Evolutionary conservation across 2,888 invertebrate species (phyloP).

Genomic region (Pyrochroa serraticornis): DNA sequence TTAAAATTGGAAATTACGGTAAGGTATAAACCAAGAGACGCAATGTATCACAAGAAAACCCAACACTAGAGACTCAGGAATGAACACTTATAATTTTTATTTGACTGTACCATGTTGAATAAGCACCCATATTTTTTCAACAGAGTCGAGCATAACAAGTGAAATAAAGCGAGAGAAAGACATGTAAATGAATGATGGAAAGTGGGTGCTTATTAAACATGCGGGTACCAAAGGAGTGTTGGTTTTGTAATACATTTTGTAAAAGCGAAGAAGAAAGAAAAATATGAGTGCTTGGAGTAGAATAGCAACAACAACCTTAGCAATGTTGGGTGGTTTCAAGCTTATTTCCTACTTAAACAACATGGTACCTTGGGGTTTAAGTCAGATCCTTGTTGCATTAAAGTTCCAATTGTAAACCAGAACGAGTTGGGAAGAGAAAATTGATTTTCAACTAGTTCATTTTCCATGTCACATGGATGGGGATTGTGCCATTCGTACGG

Average conservation of each 20-base stretch:
- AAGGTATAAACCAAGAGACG: too few relatives aligned
- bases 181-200: conserved; percentile 19
- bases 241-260: conserved; percentile 33
- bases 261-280: conserved; percentile 23
- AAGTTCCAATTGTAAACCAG: conserved; percentile 88
- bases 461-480: conserved; percentile 68
- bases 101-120: conserved; percentile 29
- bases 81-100: neutral
- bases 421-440: conserved; percentile 84
- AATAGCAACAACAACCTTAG: too few relatives aligned
- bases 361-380: conserved; percentile 73
- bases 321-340: neutral
- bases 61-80: conserved; percentile 25
- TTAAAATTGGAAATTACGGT: neutral
- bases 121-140: conserved; percentile 42
- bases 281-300: conserved; percentile 44
- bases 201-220: conserved; percentile 47
- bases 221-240: conserved; percentile 41
- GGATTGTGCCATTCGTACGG: conserved; percentile 83
- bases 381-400: conserved; percentile 86
- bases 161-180: conserved; percentile 2
- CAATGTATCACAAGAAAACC: conserved; percentile 30
- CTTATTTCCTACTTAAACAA: conserved; percentile 4
- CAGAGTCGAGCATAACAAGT: neutral
- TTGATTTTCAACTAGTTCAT: conserved; percentile 73